These are phyloP conservation scores for Patella caerulea DNA, from an alignment of 2,888 invertebrate species.

Conservation along the genomic window DNA sequence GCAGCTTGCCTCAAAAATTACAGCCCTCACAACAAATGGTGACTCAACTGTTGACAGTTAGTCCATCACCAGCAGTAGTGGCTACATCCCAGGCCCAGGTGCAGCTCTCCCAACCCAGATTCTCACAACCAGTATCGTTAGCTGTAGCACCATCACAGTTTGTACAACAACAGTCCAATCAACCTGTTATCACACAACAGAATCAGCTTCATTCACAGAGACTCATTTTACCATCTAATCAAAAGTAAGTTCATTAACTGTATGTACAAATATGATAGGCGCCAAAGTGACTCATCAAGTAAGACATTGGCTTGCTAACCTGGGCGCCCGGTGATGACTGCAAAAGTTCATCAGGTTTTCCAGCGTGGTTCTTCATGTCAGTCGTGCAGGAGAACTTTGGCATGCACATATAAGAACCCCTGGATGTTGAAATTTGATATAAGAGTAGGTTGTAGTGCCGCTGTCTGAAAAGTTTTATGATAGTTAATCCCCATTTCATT, in stretches of 20 bases:
- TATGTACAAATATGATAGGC: no score
- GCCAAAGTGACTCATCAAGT: no score
- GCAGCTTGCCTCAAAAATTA: conserved; percentile 32
- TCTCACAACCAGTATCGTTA: conserved; percentile 32
- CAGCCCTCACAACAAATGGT: conserved; percentile 41
- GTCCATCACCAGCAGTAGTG: conserved; percentile 45
- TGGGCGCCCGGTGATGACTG: no score
- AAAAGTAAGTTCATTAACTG: not conserved
- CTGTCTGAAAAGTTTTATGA: no score
- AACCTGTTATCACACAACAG: conserved; percentile 16
- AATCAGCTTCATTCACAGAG: conserved; percentile 33
- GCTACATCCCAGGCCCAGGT: conserved; percentile 48
- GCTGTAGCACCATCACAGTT: conserved; percentile 23
- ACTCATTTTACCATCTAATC: conserved; percentile 1
- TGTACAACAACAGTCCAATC: conserved; percentile 17
- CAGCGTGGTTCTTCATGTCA: no score
- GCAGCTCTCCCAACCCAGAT: conserved; percentile 45
- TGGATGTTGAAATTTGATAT: no score
- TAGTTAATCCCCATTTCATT: no score
- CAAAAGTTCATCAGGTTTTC: no score
- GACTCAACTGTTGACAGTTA: conserved; percentile 55
- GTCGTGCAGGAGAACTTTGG: no score
- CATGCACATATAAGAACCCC: no score
- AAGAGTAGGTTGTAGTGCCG: no score
- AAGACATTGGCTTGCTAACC: no score